A percentile compares a stretch with the other conserved stretches of the same genome.
Conservation (phyloP, 2,113 vertebrate genomes). For the Pagrus major region DNA sequence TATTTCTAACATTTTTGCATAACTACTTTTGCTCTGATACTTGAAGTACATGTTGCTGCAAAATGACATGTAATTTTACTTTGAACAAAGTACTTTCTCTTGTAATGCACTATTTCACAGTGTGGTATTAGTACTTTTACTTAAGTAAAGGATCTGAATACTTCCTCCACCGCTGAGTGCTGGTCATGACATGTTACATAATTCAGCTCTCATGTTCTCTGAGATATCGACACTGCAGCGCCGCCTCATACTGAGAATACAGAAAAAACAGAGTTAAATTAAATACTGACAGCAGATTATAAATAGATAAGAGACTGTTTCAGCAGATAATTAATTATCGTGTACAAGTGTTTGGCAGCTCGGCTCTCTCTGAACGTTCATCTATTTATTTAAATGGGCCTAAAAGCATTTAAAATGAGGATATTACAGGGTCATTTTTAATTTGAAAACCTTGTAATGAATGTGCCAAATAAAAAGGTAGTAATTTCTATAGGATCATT, state of each 20-base stretch:
- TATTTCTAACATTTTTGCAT: background rate
- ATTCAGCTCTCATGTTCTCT: background rate
- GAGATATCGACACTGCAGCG: background rate
- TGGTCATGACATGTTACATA: conserved; percentile 2
- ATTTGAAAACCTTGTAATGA: background rate
- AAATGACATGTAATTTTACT: background rate
- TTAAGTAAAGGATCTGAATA: background rate
- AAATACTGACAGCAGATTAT: background rate
- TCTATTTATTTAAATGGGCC: background rate
- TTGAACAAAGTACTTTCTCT: background rate
- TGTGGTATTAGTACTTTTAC: background rate
- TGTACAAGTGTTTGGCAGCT: background rate
- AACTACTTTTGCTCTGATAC: background rate
- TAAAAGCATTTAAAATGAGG: background rate
- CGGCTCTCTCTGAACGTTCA: background rate
- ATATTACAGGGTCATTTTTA: background rate
- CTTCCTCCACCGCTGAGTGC: background rate
- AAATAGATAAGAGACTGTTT: background rate
- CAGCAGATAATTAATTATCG: background rate
- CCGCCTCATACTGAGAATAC: background rate
- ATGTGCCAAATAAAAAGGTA: background rate
- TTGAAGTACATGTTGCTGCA: background rate
- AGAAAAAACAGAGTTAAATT: background rate
- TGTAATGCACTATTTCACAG: background rate
- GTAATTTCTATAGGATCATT: background rate